Percentiles rank a stretch among this genome's conserved stretches.
phyloP scores from a whole-genome alignment of 1,140 invertebrate species.

The Drosophila nigromelanica region DNA sequence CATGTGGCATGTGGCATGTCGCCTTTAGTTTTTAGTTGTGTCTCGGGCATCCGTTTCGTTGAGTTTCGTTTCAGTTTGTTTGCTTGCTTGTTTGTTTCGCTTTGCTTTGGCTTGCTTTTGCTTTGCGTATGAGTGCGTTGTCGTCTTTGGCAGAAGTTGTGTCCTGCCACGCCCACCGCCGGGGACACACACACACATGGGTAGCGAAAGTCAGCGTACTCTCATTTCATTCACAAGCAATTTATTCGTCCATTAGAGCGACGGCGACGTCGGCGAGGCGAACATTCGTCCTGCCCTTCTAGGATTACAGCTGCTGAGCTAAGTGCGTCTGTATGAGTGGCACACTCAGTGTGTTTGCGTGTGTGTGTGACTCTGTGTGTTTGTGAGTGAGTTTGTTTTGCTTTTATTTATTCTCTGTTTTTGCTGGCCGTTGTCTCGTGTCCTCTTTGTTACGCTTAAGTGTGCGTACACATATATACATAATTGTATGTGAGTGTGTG shows the following conservation, averaged over 20 bases:
- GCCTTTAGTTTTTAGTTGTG: conserved; percentile 77
- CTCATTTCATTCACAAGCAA: conserved; percentile 82
- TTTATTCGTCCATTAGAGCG: conserved; percentile 81
- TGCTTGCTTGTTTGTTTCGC: conserved; percentile 58
- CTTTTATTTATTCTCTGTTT: conserved; percentile 78
- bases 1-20: conserved; percentile 51
- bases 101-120: conserved; percentile 67
- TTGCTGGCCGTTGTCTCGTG: conserved; percentile 72
- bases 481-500: conserved; percentile 4
- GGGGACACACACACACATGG: conserved; percentile 30
- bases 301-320: conserved; percentile 62
- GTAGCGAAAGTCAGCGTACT: conserved; percentile 60
- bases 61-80: conserved; percentile 29
- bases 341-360: not conserved
- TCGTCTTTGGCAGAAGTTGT: conserved; percentile 51
- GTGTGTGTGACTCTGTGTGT: conserved; percentile 19
- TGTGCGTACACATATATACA: conserved; percentile 45
- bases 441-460: conserved; percentile 78
- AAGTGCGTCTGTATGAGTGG: conserved; percentile 35
- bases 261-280: conserved; percentile 50
- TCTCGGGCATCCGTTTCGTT: conserved; percentile 70
- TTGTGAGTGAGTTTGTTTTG: conserved; percentile 64
- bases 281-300: conserved; percentile 64
- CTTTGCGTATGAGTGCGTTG: conserved; percentile 76
- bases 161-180: conserved; percentile 63